Percentiles rank a stretch among this genome's conserved stretches.
Conservation (phyloP, 2,888 invertebrate species). For the Drosophila affinis region DNA sequence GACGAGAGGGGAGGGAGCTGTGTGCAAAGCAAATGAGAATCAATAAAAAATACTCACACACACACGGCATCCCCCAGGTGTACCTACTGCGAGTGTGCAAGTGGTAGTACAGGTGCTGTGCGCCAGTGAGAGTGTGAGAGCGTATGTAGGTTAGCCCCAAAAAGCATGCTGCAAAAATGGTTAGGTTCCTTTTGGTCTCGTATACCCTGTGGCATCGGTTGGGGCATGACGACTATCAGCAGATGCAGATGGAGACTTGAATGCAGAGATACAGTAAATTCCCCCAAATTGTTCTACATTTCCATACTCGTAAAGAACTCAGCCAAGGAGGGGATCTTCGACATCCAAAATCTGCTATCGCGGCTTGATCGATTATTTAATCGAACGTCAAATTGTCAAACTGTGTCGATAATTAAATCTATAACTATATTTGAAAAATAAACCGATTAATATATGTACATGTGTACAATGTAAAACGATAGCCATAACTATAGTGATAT, state of each 20-base stretch:
- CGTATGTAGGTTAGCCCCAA: slow-evolving; percentile 30
- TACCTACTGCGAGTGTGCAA: neutral
- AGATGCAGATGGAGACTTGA: neutral
- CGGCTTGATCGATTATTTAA: too few species aligned
- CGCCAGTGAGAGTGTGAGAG: neutral
- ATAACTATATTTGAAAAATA: too few species aligned
- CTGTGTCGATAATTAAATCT: too few species aligned
- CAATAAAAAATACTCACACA: slow-evolving; percentile 32
- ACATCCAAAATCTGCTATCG: too few species aligned
- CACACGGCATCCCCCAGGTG: slow-evolving; percentile 14
- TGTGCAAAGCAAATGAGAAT: slow-evolving; percentile 38
- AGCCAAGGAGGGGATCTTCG: too few species aligned
- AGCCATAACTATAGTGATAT: too few species aligned
- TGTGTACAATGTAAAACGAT: too few species aligned
- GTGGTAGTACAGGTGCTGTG: slow-evolving; percentile 5
- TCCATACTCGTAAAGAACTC: too few species aligned
- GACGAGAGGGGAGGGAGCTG: neutral
- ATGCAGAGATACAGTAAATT: neutral
- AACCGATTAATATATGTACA: too few species aligned
- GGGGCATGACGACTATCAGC: neutral
- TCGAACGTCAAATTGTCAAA: too few species aligned
- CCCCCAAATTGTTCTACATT: too few species aligned
- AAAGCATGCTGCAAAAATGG: slow-evolving; percentile 38
- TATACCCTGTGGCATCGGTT: neutral
- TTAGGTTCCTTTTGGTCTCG: neutral